Evolutionary conservation across 92 coral and sea anemone species (phyloP), one percentile per base, ranked within the genome.

Genomic region (Metridium senile): DNA sequence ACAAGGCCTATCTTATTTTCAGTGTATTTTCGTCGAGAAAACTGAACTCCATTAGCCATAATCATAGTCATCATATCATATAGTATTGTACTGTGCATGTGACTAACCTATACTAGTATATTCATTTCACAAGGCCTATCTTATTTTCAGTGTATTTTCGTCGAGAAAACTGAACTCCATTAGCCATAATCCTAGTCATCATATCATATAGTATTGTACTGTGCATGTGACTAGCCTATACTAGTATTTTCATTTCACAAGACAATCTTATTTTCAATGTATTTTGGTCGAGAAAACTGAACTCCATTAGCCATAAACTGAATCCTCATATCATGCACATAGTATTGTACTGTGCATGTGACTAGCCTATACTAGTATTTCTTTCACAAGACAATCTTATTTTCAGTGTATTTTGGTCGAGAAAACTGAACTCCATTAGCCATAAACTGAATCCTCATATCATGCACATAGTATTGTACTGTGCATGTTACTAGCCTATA

Each of bases 91-190:
- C n/a, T n/a, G n/a, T n/a, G n/a, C n/a, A n/a, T n/a, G n/a, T 10
- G 61, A 10, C 61, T 54, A 54, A 20, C 61, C 29, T 28, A 58
- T 23, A 28, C 45, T 63, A 63, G 13, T 63, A 63, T 63, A n/a
- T n/a, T n/a, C n/a, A n/a, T 28, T 31, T 63, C 23, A 6, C 0
- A 28, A 30, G 45, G 1, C 69, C 69, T 1, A 27, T 58, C 6
- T 28, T 39, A 39, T 39, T 39, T 39, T 39, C 8, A 39, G 13
- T 39, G 49, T 39, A 13, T 39, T 39, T n/a, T n/a, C n/a, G n/a
- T n/a, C n/a, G n/a, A n/a, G n/a, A n/a, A n/a, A n/a, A n/a, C n/a
- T n/a, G n/a, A 23, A 53, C n/a, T 11, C n/a, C 16, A 11, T 53
- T 18, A 39, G 6, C 49, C 49, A 39, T 39, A 39, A 4, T 39